Evolutionary conservation across 2,888 invertebrate genomes (phyloP).

Genomic region (Serrognathus titanus): DNA sequence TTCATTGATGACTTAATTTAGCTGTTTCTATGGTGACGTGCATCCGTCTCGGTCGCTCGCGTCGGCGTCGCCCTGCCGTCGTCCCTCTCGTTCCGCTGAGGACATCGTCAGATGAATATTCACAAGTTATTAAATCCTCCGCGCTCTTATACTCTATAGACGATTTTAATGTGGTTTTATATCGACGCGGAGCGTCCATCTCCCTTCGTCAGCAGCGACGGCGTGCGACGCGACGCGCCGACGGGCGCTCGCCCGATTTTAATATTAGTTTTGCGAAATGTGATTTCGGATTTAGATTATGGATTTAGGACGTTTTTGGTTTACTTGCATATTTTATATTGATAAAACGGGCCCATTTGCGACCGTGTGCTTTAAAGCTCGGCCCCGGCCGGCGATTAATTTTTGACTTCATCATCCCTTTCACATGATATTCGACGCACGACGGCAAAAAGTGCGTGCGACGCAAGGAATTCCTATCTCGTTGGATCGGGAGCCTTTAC

Average conservation of each 20-base stretch:
- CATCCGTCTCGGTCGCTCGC: slow-evolving; percentile 24
- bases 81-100: slow-evolving; percentile 26
- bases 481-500: too few species aligned
- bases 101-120: slow-evolving; percentile 48
- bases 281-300: slow-evolving; percentile 43
- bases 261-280: slow-evolving; percentile 42
- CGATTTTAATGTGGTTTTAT: background rate
- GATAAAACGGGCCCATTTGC: background rate
- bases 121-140: slow-evolving; percentile 52
- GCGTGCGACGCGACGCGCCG: background rate
- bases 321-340: slow-evolving; percentile 40
- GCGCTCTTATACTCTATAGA: slow-evolving; percentile 40
- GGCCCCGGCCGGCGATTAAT: background rate
- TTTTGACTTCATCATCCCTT: background rate
- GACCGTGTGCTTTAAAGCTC: background rate
- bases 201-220: background rate
- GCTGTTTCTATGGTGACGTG: slow-evolving; percentile 30
- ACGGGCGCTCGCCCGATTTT: slow-evolving; percentile 25
- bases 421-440: too few species aligned
- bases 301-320: slow-evolving; percentile 38
- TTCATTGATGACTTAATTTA: slow-evolving; percentile 37
- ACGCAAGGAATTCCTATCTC: too few species aligned
- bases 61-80: slow-evolving; percentile 20
- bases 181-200: slow-evolving; percentile 3
- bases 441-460: background rate